Percentiles rank a stretch among this genome's conserved stretches.
These are phyloP conservation scores for Coecobrya sp. DNA, from an alignment of 2,888 invertebrate species.

Conservation along the genomic window DNA sequence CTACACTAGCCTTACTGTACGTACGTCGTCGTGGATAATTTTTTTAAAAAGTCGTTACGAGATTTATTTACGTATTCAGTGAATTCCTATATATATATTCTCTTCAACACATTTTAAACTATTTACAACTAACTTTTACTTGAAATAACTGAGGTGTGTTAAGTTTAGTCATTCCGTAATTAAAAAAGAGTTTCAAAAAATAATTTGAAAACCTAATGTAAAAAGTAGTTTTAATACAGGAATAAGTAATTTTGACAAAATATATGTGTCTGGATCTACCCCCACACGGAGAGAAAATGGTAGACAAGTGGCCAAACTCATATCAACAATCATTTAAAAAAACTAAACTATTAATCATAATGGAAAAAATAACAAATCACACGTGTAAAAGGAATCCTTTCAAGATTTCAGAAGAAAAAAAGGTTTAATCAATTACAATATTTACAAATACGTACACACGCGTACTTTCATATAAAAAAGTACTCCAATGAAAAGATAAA, in stretches of 20 bases:
- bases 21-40: not conserved
- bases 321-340: constrained; percentile 70
- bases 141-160: not conserved
- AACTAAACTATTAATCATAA: not conserved
- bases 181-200: not conserved
- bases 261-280: not conserved
- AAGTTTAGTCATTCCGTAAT: not conserved
- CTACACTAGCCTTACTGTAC: constrained; percentile 4
- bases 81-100: not conserved
- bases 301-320: constrained; percentile 75
- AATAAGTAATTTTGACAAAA: not conserved
- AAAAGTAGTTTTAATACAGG: constrained; percentile 33
- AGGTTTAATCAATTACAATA: constrained; percentile 43
- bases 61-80: constrained; percentile 24
- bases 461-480: constrained; percentile 9
- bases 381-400: not conserved
- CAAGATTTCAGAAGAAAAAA: not conserved
- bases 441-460: not conserved
- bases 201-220: constrained; percentile 2
- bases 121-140: not conserved
- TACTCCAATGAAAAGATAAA: not conserved
- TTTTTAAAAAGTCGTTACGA: constrained; percentile 7
- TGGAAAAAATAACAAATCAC: not conserved
- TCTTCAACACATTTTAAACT: not conserved
- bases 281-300: not conserved